Conservation (phyloP, 2,113 vertebrate genomes). For the Tor tambroides region DNA sequence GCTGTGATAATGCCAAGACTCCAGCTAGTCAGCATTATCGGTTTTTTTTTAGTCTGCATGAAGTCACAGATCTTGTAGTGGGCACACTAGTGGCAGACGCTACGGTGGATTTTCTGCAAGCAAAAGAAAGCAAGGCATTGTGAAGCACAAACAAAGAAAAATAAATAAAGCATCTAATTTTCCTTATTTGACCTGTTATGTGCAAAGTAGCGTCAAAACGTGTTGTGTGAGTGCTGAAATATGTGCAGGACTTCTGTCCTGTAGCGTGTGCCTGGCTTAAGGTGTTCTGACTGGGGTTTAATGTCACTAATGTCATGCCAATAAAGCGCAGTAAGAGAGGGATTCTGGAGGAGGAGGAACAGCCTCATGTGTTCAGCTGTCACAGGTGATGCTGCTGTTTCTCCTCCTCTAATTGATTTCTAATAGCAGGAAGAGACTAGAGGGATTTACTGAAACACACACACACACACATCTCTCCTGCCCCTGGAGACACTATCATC, state of each 20-base stretch:
- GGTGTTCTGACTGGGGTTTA: background rate
- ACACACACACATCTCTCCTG: slow-evolving; percentile 1
- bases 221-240: background rate
- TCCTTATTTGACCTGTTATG: background rate
- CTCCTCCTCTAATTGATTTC: slow-evolving; percentile 52
- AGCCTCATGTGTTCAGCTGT: slow-evolving; percentile 21
- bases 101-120: background rate
- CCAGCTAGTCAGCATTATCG: background rate
- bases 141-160: background rate
- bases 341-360: background rate
- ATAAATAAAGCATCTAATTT: background rate
- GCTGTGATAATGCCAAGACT: background rate
- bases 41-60: background rate
- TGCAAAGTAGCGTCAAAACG: background rate
- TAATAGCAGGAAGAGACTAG: slow-evolving; percentile 49
- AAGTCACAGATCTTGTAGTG: background rate
- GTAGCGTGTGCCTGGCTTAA: slow-evolving; percentile 3
- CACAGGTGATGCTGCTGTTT: slow-evolving; percentile 54
- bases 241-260: background rate
- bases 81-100: background rate
- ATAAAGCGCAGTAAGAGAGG: background rate
- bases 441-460: slow-evolving; percentile 33
- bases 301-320: background rate
- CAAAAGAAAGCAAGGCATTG: background rate
- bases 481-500: background rate